A percentile compares a stretch with the other conserved stretches of the same genome.
Evolutionary conservation across 2,888 invertebrate genomes (phyloP).

Genomic region (Epinotia ramella): DNA sequence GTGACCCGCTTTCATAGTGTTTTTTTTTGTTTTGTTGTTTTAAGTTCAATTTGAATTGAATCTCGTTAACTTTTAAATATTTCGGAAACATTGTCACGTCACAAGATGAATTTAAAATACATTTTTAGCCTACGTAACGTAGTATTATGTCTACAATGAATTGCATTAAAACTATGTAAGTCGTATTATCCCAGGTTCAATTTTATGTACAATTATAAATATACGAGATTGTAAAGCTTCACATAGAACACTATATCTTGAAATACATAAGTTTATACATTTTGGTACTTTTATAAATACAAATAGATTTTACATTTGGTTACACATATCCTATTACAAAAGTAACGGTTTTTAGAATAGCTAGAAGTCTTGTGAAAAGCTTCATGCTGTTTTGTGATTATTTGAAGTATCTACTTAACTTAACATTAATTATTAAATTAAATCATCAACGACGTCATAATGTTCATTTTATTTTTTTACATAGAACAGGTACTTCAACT

Average conservation of each 20-base stretch:
- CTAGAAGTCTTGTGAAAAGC: constrained; percentile 33
- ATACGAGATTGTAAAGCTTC: constrained; percentile 74
- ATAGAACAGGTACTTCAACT: constrained; percentile 2
- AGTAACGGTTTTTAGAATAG: constrained; percentile 10
- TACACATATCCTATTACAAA: constrained; percentile 32
- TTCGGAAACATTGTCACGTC: neutral
- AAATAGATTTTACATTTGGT: constrained; percentile 43
- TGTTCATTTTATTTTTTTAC: neutral
- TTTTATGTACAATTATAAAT: constrained; percentile 77
- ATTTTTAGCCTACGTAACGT: constrained; percentile 8
- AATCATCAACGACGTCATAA: neutral
- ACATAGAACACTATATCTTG: constrained; percentile 68
- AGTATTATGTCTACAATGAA: constrained; percentile 58
- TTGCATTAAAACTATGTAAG: constrained; percentile 77
- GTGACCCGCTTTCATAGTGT: neutral
- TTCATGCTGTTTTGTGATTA: constrained; percentile 5
- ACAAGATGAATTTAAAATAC: constrained; percentile 20
- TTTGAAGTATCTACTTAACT: neutral
- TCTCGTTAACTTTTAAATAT: neutral
- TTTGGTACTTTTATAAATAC: constrained; percentile 47
- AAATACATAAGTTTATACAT: constrained; percentile 47
- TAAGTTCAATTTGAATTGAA: neutral
- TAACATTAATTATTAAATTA: constrained; percentile 5
- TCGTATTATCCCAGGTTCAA: constrained; percentile 84
- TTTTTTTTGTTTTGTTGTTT: neutral